Conservation (phyloP, 2,113 vertebrate species). For the Oreochromis tanganicae region DNA sequence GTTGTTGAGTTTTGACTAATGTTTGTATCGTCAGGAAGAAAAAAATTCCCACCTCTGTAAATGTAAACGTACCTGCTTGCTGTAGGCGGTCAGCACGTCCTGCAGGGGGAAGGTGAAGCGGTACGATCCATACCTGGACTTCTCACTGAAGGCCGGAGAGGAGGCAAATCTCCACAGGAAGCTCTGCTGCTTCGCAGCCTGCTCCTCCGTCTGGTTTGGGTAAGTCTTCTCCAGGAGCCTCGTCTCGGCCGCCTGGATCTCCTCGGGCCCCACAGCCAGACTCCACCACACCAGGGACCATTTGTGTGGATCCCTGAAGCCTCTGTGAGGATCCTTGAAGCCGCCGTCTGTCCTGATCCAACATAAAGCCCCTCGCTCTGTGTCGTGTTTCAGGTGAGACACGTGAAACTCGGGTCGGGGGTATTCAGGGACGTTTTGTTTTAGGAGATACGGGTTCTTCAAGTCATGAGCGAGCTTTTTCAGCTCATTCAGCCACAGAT, state of each 20-base stretch:
- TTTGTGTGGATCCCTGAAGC: not conserved
- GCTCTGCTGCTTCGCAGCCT: not conserved
- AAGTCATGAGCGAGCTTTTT: not conserved
- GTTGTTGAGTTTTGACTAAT: not conserved
- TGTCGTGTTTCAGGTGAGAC: conserved; percentile 13
- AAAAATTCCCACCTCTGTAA: not conserved
- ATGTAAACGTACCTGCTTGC: not conserved
- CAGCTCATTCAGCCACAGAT: not conserved
- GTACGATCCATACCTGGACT: not conserved
- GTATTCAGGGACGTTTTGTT: not conserved
- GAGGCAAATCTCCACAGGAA: not conserved
- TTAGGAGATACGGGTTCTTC: not conserved
- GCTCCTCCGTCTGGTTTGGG: not conserved
- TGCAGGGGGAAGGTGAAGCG: conserved; percentile 25
- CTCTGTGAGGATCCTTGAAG: fast-evolving
- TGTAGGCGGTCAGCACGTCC: conserved; percentile 17
- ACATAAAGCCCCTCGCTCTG: fast-evolving
- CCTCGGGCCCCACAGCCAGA: not conserved
- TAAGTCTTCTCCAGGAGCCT: not conserved
- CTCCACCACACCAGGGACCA: conserved; percentile 1
- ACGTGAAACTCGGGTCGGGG: conserved; percentile 4
- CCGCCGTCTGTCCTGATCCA: not conserved
- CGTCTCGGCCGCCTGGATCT: not conserved
- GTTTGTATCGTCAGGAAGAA: not conserved
- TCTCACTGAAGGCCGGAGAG: not conserved